Evolutionary conservation across 2,113 vertebrate species (phyloP).

Genomic region (Trogon surrucura): DNA sequence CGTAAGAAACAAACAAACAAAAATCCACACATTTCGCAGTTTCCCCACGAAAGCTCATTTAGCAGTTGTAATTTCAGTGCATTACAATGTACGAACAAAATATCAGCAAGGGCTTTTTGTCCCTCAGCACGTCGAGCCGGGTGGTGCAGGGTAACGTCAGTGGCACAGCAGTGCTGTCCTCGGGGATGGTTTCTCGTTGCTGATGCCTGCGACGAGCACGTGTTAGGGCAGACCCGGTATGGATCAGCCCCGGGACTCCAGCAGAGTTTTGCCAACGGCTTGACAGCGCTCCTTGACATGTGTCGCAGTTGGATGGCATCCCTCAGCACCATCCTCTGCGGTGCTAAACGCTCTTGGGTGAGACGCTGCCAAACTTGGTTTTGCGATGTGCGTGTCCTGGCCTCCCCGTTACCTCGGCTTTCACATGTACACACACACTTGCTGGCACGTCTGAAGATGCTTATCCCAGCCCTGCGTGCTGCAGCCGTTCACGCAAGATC

Average conservation of each 20-base stretch:
- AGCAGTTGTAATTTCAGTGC: background rate
- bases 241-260: background rate
- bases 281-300: background rate
- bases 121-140: background rate
- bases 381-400: accelerated
- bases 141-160: background rate
- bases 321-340: background rate
- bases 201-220: background rate
- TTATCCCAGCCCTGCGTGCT: too few relatives aligned
- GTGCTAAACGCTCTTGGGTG: accelerated
- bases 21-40: background rate
- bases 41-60: background rate
- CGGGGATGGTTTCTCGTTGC: background rate
- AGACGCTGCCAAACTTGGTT: background rate
- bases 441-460: background rate
- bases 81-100: background rate
- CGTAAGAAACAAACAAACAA: background rate
- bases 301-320: background rate
- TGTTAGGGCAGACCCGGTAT: background rate
- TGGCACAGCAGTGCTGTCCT: background rate
- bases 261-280: background rate
- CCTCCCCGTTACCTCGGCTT: background rate
- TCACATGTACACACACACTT: accelerated
- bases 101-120: background rate
- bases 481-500: background rate